Evolutionary conservation across 2,113 vertebrate genomes (phyloP).

Genomic region (Ptychochromis oligacanthus): DNA sequence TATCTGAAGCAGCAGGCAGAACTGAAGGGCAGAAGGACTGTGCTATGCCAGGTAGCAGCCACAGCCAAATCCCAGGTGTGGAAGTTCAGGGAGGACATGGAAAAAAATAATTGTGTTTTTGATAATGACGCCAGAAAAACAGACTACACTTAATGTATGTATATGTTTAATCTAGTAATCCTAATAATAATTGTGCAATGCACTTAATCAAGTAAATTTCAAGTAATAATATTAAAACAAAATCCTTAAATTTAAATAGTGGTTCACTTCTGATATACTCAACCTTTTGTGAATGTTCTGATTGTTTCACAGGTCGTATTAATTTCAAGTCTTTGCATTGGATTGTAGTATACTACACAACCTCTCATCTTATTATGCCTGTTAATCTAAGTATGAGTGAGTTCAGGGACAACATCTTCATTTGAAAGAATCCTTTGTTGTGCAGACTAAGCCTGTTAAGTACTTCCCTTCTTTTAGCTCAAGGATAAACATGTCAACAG

Average conservation of each 20-base stretch:
- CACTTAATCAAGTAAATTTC: neutral
- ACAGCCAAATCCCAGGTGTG: neutral
- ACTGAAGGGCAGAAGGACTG: neutral
- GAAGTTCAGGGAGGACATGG: neutral
- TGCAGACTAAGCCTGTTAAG: neutral
- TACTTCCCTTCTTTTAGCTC: constrained; percentile 3
- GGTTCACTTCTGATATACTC: neutral
- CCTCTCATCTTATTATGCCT: neutral
- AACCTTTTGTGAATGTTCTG: no score
- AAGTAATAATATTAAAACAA: neutral
- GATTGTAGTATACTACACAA: neutral
- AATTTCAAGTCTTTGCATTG: constrained; percentile 1
- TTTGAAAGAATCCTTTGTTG: constrained; percentile 5
- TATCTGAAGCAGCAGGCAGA: constrained; percentile 1
- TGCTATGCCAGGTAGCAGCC: neutral
- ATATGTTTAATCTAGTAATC: neutral
- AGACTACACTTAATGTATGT: no score
- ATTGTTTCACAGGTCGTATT: neutral
- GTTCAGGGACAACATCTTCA: neutral
- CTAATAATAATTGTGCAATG: neutral
- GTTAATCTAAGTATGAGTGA: neutral
- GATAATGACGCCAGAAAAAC: neutral
- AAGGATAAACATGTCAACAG: constrained; percentile 10
- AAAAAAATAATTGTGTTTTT: neutral
- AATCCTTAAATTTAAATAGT: neutral